These are phyloP conservation scores for Alcedo quadribrachys DNA, from an alignment of 2,797 vertebrate species.

Conservation along the genomic window DNA sequence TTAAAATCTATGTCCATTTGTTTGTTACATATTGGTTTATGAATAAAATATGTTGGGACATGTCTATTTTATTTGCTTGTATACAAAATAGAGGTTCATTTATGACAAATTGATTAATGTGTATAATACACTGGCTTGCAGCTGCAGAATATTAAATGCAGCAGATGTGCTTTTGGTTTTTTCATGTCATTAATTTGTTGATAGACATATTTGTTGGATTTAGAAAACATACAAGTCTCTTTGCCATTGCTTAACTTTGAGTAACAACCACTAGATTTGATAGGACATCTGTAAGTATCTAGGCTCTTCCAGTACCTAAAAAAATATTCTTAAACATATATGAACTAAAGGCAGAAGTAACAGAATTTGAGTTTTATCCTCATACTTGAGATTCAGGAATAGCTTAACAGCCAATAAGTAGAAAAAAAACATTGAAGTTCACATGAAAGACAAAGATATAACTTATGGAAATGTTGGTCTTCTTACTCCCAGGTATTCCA, in stretches of 20 bases:
- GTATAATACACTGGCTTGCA: constrained; percentile 34
- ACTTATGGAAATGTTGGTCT: too few species aligned
- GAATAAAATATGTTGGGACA: constrained; percentile 22
- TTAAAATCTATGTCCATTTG: constrained; percentile 31
- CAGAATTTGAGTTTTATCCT: background rate
- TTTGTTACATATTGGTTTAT: constrained; percentile 35
- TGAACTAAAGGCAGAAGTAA: background rate
- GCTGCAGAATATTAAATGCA: constrained; percentile 26
- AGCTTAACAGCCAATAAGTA: background rate
- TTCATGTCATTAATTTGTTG: constrained; percentile 47
- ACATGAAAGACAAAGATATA: rapidly evolving
- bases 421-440: background rate
- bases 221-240: constrained; percentile 17
- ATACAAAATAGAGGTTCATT: constrained; percentile 16
- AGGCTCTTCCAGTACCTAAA: background rate
- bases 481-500: background rate
- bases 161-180: constrained; percentile 24
- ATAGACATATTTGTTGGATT: constrained; percentile 1
- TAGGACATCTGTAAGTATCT: background rate
- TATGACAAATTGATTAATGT: constrained; percentile 60
- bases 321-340: background rate
- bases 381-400: background rate
- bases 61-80: constrained; percentile 29
- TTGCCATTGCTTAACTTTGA: constrained; percentile 26
- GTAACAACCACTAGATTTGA: background rate